Evolutionary conservation across 1,140 invertebrate genomes (phyloP), one percentile per base, ranked within the genome.

Genomic region (Mamestra configurata): DNA sequence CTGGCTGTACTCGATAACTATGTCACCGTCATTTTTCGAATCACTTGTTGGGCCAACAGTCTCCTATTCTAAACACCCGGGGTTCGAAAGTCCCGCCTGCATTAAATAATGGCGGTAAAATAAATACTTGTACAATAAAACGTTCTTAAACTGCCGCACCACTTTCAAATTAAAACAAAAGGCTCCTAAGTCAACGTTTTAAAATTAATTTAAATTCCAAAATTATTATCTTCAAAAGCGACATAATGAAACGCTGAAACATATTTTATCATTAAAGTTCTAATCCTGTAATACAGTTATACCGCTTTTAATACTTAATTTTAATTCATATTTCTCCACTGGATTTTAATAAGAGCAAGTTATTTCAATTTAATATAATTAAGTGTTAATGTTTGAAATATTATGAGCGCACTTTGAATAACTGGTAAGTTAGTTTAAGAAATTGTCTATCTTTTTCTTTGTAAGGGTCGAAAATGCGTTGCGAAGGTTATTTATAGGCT

Each of bases 201-300:
- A 55, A 55, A 24, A 24, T 55, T 22, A 55, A 55, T 55, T 55
- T 55, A 24, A 24, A 24, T 55, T 24, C 20, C 22, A 24, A 55
- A 55, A 55, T 55, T 11, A 55, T 55, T 24, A 55, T 24, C 0
- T 64, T 20, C 7, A 64, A 37, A 20, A 40, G 7, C 59, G 59
- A 64, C 59, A 64, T 40, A 64, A 64, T 64, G 31, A 35, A 64
- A 40, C 35, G 35, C 18, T 64, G 31, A 20, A 40, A 64, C 24
- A 64, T 64, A 64, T 64, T 64, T 64, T 40, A 64, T 64, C 35
- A 64, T 64, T 64, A 37, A 64, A 64, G 31, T 64, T 64, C 59
- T 64, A 64, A 64, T 64, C 18, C 59, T 18, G 11, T 64, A 40
- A 64, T 37, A 64, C 31, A 27, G n/a, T 64, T 64, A 20, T 13